Percentiles rank a stretch among this genome's conserved stretches.
Evolutionary conservation across 2,113 vertebrate species (phyloP).

Genomic region (Channa maculata): DNA sequence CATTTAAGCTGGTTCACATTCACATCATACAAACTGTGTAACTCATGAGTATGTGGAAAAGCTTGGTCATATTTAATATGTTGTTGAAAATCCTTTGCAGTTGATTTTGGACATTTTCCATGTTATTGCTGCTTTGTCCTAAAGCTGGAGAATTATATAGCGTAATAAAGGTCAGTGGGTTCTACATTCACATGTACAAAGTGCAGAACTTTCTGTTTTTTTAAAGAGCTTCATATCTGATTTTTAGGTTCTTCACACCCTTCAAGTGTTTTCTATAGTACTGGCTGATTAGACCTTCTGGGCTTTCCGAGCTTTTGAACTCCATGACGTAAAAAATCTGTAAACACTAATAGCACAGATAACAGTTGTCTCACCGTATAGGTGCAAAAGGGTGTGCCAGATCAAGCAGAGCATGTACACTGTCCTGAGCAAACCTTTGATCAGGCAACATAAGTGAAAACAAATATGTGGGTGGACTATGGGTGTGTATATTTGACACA

Average conservation of each 20-base stretch:
- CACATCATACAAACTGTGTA: no score
- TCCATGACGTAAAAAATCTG: not conserved
- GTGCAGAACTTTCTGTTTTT: no score
- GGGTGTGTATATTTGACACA: conserved; percentile 6
- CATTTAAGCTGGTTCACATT: no score
- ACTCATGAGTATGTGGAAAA: no score
- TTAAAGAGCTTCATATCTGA: not conserved
- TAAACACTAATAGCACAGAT: not conserved
- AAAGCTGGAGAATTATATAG: no score
- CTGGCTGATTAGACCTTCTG: not conserved
- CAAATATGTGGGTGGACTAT: not conserved
- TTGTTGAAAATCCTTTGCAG: no score
- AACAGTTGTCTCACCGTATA: not conserved
- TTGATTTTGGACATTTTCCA: no score
- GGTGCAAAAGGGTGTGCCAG: not conserved
- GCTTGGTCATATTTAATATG: no score
- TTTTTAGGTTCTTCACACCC: not conserved
- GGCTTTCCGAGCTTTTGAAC: not conserved
- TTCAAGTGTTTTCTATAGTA: not conserved
- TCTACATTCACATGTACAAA: no score
- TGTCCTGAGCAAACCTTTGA: conserved; percentile 4
- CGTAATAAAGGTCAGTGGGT: no score
- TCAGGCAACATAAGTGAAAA: not conserved
- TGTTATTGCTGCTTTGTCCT: no score
- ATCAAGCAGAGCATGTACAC: not conserved